Conservation (phyloP, 2,113 vertebrate genomes). For the Xerus inauris region DNA sequence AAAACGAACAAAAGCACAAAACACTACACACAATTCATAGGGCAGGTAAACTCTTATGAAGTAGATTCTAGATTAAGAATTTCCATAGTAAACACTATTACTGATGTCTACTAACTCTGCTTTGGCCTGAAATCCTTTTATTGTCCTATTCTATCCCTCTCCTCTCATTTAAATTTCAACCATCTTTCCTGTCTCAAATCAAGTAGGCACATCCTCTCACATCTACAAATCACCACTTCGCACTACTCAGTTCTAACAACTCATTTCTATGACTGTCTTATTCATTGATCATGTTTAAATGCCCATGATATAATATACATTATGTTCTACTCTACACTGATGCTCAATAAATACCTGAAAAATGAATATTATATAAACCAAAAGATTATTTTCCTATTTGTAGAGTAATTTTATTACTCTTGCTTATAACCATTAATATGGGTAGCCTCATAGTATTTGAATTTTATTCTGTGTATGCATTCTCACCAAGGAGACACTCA, state of each 20-base stretch:
- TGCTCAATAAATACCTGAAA: slow-evolving; percentile 2
- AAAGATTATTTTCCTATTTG: neutral
- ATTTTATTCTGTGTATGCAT: neutral
- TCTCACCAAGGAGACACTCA: neutral
- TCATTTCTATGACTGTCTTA: slow-evolving; percentile 17
- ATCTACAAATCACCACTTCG: neutral
- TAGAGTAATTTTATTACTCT: neutral
- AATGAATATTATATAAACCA: neutral
- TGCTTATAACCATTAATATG: neutral
- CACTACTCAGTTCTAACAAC: neutral
- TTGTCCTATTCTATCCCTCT: neutral
- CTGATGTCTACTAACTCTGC: neutral
- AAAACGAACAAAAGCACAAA: neutral
- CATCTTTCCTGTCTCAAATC: neutral
- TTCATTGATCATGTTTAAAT: neutral
- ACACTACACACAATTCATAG: neutral
- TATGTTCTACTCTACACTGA: neutral
- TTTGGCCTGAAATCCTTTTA: neutral
- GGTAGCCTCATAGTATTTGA: neutral
- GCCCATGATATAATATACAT: neutral
- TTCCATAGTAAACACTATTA: neutral
- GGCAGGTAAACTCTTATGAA: neutral
- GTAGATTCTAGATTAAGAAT: neutral
- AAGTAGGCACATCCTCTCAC: neutral
- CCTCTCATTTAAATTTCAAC: neutral